Conservation (phyloP, 2,113 vertebrate species). For the Polypterus senegalus region DNA sequence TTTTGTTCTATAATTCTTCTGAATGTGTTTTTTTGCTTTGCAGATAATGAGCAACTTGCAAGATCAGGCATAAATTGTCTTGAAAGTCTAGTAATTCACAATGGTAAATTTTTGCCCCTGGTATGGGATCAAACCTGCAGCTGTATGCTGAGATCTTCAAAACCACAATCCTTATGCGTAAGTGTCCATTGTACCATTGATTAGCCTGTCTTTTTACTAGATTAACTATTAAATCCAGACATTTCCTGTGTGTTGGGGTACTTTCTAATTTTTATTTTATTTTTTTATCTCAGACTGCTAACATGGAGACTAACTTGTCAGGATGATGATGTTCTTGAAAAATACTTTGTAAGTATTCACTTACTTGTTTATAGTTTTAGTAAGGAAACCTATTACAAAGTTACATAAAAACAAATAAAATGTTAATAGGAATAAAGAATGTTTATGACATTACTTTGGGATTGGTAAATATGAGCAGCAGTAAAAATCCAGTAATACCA, state of each 20-base stretch:
- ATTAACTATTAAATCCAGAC: constrained; percentile 37
- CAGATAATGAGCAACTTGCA: constrained; percentile 93
- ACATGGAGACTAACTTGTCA: constrained; percentile 80
- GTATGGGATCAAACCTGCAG: constrained; percentile 86
- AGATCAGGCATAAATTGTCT: constrained; percentile 94
- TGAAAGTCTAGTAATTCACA: constrained; percentile 93
- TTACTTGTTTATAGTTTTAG: too few relatives aligned
- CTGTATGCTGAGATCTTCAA: constrained; percentile 97
- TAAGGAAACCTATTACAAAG: too few relatives aligned
- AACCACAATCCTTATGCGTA: constrained; percentile 76
- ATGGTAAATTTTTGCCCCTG: constrained; percentile 86
- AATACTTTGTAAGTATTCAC: constrained; percentile 63
- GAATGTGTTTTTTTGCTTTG: constrained; percentile 14
- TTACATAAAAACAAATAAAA: too few relatives aligned
- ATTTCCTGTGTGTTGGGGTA: not conserved
- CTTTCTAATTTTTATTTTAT: constrained; percentile 14
- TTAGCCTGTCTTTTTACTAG: not conserved
- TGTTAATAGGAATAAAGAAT: too few relatives aligned
- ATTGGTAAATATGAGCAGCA: too few relatives aligned
- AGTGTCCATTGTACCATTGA: constrained; percentile 25
- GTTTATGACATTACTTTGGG: too few relatives aligned
- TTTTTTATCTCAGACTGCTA: constrained; percentile 62
- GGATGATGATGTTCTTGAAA: constrained; percentile 80
- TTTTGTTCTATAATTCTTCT: too few relatives aligned
- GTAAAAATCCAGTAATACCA: too few relatives aligned